These are phyloP conservation scores for Rhinella marina DNA, from an alignment of 2,797 vertebrate species.

Conservation along the genomic window DNA sequence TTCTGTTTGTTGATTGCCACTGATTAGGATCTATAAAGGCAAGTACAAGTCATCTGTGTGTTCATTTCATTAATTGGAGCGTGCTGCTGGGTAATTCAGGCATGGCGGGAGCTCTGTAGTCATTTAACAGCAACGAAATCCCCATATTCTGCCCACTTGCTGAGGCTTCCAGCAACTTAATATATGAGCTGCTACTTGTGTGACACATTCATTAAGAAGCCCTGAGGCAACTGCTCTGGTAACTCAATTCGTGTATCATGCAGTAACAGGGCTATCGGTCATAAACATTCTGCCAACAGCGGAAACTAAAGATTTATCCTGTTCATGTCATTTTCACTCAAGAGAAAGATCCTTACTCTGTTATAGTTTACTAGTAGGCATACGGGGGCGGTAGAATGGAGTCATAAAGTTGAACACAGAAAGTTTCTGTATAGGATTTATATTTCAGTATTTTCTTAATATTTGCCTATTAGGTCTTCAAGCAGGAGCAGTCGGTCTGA, in stretches of 20 bases:
- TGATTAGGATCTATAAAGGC: constrained; percentile 13
- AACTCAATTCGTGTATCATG: constrained; percentile 37
- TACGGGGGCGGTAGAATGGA: background rate
- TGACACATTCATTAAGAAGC: constrained; percentile 48
- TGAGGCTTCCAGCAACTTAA: constrained; percentile 28
- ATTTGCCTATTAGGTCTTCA: background rate
- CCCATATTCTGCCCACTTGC: constrained; percentile 9
- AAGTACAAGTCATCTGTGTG: background rate
- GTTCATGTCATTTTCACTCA: constrained; percentile 30
- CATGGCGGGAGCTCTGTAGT: background rate
- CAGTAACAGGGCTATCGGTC: constrained; percentile 47
- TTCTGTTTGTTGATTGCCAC: constrained; percentile 36
- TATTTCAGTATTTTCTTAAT: background rate
- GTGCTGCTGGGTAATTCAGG: constrained; percentile 13
- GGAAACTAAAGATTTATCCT: constrained; percentile 34
- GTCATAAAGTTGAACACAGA: background rate
- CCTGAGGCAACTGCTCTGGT: constrained; percentile 29
- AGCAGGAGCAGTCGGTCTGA: background rate
- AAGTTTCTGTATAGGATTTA: background rate
- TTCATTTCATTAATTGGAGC: constrained; percentile 18
- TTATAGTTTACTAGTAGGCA: background rate
- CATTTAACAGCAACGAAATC: constrained; percentile 29
- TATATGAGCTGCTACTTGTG: constrained; percentile 18
- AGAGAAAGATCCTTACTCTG: constrained; percentile 31
- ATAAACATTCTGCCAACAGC: constrained; percentile 16